Base-by-base conservation (phyloP, 2,797 vertebrate genomes). In the Dromococcyx pavoninus region DNA sequence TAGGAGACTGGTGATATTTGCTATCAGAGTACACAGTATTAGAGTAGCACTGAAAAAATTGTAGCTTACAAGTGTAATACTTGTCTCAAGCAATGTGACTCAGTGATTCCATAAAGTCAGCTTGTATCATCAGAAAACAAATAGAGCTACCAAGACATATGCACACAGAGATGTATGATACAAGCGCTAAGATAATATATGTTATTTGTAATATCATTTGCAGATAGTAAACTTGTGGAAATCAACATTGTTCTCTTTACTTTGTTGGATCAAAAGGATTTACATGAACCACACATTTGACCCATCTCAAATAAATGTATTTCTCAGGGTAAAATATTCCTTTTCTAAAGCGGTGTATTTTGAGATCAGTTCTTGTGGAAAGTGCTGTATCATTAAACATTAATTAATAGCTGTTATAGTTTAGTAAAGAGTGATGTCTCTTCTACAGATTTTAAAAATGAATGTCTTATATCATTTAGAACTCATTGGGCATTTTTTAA, bases 401-500 rank as follows among this genome's bases (percentile, higher is more conserved):
- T 91, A 83, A 91, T 88, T 83, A 93, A 87, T 91, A 91, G 67
- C 18, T 66, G 25, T 2, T 60, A 70, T 58, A 86, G 32, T 88
- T 95, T 77, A 88, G 23, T 74, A 53, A 32, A 82, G 57, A 60
- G 43, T 48, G 46, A 78, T 83, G 28, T 22, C 16, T 83, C 62
- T 84, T 75, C 79, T 81, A 37, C 33, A 81, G 58, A 53, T 25
- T 80, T 91, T 79, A 69, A 88, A 95, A 94, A 87, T 76, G 69
- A 78, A 89, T 65, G 30, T 28, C 58, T 88, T 67, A 30, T 62
- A 92, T 87, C 1, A 53, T 87, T 82, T 73, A 58, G 30, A 70
- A 78, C 12, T 89, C 1, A 0, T 24, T 53, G 17, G 30, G 12
- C 7, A 58, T 15, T 58, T 81, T 79, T 54, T 33, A 46, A 58